Base-by-base conservation (phyloP, 2,888 invertebrate species). In the Lepas anatifera region DNA sequence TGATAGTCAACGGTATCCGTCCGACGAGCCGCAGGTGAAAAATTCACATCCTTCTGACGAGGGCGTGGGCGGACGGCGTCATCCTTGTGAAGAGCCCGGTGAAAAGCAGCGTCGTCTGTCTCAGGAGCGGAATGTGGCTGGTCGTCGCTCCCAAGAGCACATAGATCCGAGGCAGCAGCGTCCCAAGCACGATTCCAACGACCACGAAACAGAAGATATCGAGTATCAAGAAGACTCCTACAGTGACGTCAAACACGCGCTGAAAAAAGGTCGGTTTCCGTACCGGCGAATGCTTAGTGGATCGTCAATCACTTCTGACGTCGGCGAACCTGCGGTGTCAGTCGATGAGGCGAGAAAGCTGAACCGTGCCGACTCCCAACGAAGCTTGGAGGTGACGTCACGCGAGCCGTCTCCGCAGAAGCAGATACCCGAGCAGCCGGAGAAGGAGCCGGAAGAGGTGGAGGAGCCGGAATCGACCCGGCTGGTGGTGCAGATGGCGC, bases 221-320 rank as follows among this genome's bases (percentile, higher is more conserved):
- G 35, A 58, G 35, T 58, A 58, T 22, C 58, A 58, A 22, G 58
- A 58, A 35, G 58, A 58, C 35, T 58, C 58, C 18, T 58, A 58
- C 58, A 58, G 32, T 2, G 58, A 58, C 35, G 58, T 58, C 13
- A 58, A 58, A 35, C 58, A 58, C 18, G 58, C 58, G 32, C 58
- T 58, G 35, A 16, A 58, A 22, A 32, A 35, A 10, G 58, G 58
- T 8, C 32, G 35, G 35, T 58, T 58, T 35, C 58, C 58, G 32
- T 58, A 58, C 35, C 25, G 11, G 6, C 58, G 58, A 18, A 58
- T 58, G 58, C 32, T 58, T 7, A 58, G 58, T 35, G 22, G 58
- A 22, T 58, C 58, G 32, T 58, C 58, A 22, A 8, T 58, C 18
- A 25, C 58, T 18, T 58, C 58, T 7, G 58, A 58, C 16, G 10